phyloP scores from a whole-genome alignment of 2,797 vertebrate genomes.

The Cirrhinus mrigala region DNA sequence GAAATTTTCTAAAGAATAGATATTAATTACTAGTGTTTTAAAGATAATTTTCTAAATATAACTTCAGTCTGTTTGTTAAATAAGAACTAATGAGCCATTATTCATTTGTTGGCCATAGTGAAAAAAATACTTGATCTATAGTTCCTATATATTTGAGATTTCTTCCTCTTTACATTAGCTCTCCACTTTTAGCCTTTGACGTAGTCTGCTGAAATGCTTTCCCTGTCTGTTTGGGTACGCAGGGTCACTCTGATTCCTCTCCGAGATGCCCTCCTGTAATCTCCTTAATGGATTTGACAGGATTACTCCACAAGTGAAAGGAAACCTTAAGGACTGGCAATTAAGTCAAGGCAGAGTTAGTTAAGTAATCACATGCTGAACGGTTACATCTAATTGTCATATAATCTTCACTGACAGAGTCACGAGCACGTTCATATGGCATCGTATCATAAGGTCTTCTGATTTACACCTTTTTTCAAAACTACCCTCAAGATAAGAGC shows the following conservation, averaged over 20 bases:
- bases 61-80: background rate
- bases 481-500: slow-evolving; percentile 9
- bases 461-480: slow-evolving; percentile 7
- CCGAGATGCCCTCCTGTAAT: slow-evolving; percentile 62
- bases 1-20: too few species aligned
- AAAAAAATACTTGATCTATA: background rate
- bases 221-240: slow-evolving; percentile 38
- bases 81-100: background rate
- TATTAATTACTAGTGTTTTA: background rate
- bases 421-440: background rate
- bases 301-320: slow-evolving; percentile 65
- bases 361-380: slow-evolving; percentile 37
- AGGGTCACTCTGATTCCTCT: slow-evolving; percentile 41
- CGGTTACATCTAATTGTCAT: background rate
- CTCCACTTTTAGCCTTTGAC: background rate
- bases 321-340: slow-evolving; percentile 38
- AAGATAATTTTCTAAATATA: background rate
- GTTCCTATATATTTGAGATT: background rate
- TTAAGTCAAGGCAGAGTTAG: slow-evolving; percentile 41
- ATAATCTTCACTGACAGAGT: background rate
- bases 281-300: slow-evolving; percentile 68
- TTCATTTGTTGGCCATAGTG: background rate
- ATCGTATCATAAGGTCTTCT: background rate
- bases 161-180: background rate
- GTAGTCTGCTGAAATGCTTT: slow-evolving; percentile 55